phyloP scores from a whole-genome alignment of 2,888 invertebrate species.

The Athripsodes cinereus region DNA sequence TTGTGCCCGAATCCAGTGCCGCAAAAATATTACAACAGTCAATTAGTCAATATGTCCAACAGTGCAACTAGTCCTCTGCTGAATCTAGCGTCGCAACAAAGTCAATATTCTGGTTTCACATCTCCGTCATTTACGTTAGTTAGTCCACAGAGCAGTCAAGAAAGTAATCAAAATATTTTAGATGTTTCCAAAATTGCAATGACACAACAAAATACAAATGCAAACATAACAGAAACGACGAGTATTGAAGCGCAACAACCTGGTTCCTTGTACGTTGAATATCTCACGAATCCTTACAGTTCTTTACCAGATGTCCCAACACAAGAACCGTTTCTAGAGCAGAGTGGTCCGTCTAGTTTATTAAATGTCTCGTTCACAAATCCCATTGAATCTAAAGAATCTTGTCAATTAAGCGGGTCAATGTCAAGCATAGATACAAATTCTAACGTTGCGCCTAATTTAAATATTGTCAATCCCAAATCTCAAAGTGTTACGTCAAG shows the following conservation, averaged over 20 bases:
- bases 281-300: constrained; percentile 53
- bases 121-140: constrained; percentile 24
- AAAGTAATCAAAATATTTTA: neutral
- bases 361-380: constrained; percentile 27
- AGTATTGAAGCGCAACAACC: constrained; percentile 31
- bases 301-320: constrained; percentile 33
- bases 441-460: constrained; percentile 24
- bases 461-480: constrained; percentile 35
- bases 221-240: neutral
- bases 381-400: constrained; percentile 27
- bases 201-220: neutral
- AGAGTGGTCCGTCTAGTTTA: constrained; percentile 29
- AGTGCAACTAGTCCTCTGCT: constrained; percentile 10
- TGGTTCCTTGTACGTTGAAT: constrained; percentile 47
- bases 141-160: constrained; percentile 19
- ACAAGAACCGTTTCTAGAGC: neutral
- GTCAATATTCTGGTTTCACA: constrained; percentile 12
- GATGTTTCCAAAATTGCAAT: neutral
- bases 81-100: constrained; percentile 12
- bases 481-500: constrained; percentile 43
- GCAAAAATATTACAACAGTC: constrained; percentile 25
- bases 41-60: constrained; percentile 21
- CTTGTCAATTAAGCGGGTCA: neutral
- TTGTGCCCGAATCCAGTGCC: constrained; percentile 34
- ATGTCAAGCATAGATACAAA: constrained; percentile 13